phyloP scores from a whole-genome alignment of 2,888 invertebrate genomes.

The Perizoma flavofasciatum region DNA sequence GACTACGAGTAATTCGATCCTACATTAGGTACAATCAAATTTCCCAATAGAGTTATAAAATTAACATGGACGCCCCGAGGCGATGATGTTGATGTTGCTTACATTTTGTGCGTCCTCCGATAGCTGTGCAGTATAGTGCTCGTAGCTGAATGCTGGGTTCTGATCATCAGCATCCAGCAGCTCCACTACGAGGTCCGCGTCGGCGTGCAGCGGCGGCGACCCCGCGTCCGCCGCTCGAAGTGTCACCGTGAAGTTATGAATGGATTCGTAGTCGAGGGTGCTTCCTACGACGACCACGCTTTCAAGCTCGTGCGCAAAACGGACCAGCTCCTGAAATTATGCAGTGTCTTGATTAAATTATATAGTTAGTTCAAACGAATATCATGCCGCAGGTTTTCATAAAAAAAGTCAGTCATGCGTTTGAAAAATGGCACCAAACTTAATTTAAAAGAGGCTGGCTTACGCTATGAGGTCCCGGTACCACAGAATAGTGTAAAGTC shows the following conservation, averaged over 20 bases:
- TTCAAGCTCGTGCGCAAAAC: conserved; percentile 93
- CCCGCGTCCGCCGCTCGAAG: conserved; percentile 92
- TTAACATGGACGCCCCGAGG: too few species aligned
- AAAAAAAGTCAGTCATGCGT: too few species aligned
- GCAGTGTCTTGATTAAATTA: neutral
- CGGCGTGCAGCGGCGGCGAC: conserved; percentile 89
- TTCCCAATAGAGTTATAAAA: too few species aligned
- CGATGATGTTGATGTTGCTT: conserved; percentile 9
- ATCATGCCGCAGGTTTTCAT: too few species aligned
- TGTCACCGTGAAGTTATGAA: conserved; percentile 90
- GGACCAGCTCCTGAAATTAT: conserved; percentile 87
- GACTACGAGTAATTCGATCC: neutral
- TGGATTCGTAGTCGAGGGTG: conserved; percentile 92
- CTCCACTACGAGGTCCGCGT: conserved; percentile 88
- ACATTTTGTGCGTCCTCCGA: conserved; percentile 85
- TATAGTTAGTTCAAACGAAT: too few species aligned
- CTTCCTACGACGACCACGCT: conserved; percentile 91
- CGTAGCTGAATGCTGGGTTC: conserved; percentile 91
- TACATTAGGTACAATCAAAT: too few species aligned
- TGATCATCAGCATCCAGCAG: conserved; percentile 96
- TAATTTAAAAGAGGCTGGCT: conserved; percentile 42
- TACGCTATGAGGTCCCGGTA: conserved; percentile 90
- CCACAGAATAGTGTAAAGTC: conserved; percentile 92
- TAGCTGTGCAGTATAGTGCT: conserved; percentile 88
- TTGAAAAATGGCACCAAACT: too few species aligned